Conservation (phyloP, 35 echinoderm and acorn worm species). For the Strongylocentrotus purpuratus region DNA sequence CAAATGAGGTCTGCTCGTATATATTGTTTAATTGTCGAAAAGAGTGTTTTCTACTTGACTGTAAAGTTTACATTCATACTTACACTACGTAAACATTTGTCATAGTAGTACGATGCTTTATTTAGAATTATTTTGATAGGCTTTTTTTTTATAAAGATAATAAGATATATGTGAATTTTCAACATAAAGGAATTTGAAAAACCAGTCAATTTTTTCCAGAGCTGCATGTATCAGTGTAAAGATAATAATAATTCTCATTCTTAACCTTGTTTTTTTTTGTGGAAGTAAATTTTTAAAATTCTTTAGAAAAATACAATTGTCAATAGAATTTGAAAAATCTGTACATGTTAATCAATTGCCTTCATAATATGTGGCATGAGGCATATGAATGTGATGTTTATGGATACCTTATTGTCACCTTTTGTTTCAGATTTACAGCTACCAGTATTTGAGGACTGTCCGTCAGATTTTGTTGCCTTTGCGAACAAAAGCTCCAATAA, state of each 20-base stretch:
- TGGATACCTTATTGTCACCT: background rate
- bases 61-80: background rate
- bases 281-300: background rate
- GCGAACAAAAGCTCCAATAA: background rate
- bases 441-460: constrained; percentile 15
- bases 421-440: constrained; percentile 28
- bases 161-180: background rate
- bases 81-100: background rate
- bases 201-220: no score
- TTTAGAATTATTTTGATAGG: background rate
- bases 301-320: no score
- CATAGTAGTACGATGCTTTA: background rate
- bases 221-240: background rate
- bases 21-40: background rate
- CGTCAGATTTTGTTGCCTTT: constrained; percentile 36
- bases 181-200: no score
- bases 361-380: no score
- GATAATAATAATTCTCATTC: background rate
- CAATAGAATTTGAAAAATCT: background rate
- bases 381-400: no score
- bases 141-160: background rate
- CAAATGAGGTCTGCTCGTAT: background rate
- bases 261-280: background rate
- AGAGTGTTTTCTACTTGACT: background rate
- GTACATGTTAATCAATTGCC: background rate